These are phyloP conservation scores for Clarias gariepinus DNA, from an alignment of 2,113 vertebrate genomes.

Conservation along the genomic window DNA sequence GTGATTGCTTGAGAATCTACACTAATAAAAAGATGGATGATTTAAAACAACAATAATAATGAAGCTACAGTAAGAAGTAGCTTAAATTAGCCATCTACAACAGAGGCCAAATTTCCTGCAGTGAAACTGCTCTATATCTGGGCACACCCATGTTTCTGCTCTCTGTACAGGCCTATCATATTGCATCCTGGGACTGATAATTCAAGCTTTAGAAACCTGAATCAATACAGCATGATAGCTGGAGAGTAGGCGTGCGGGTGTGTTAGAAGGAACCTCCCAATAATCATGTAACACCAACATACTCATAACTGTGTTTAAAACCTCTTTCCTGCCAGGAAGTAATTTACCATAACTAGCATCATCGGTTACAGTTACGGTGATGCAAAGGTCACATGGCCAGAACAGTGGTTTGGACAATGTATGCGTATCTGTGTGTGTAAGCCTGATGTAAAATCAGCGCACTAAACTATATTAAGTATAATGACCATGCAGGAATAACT, in stretches of 20 bases:
- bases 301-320: constrained; percentile 53
- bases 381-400: constrained; percentile 20
- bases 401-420: background rate
- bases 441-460: background rate
- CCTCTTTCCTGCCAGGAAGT: constrained; percentile 49
- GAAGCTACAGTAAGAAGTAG: background rate
- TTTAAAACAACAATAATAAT: background rate
- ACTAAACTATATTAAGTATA: background rate
- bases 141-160: constrained; percentile 5
- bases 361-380: constrained; percentile 33
- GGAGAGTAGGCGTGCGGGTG: constrained; percentile 16
- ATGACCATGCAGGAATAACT: background rate
- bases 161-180: constrained; percentile 20
- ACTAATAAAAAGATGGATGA: no score
- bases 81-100: background rate
- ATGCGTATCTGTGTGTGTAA: constrained; percentile 1
- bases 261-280: constrained; percentile 16
- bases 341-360: constrained; percentile 43
- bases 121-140: background rate
- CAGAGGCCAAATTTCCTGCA: background rate
- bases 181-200: constrained; percentile 10
- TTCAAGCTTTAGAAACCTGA: constrained; percentile 2
- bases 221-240: constrained; percentile 37
- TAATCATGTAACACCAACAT: constrained; percentile 44
- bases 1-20: no score